phyloP scores from a whole-genome alignment of 1,140 invertebrate species.

The Acromyrmex echinatior region DNA sequence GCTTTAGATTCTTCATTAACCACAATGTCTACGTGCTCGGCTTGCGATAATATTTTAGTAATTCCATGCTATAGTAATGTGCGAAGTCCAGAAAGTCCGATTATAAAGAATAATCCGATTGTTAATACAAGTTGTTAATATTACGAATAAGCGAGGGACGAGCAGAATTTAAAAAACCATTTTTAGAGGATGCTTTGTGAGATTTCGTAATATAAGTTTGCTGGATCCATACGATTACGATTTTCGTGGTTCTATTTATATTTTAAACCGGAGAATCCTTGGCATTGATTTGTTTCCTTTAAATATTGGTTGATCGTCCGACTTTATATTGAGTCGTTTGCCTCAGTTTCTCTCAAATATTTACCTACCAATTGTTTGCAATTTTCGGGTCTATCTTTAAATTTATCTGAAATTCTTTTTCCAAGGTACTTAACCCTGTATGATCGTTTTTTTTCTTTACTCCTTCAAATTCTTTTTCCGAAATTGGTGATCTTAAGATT shows the following conservation, averaged over 20 bases:
- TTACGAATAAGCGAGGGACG: too few relatives aligned
- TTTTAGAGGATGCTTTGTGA: neutral
- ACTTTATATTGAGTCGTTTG: slow-evolving; percentile 1
- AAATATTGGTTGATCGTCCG: slow-evolving; percentile 25
- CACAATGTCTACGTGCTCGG: slow-evolving; percentile 7
- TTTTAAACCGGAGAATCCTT: neutral
- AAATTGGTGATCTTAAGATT: neutral
- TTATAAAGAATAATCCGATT: neutral
- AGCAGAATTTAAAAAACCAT: neutral
- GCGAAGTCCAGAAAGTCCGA: neutral
- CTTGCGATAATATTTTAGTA: slow-evolving; percentile 23
- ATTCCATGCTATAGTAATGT: slow-evolving; percentile 22
- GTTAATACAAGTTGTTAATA: slow-evolving; percentile 18
- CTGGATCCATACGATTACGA: neutral
- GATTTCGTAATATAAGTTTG: neutral
- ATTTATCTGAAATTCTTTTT: neutral
- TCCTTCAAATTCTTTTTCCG: neutral
- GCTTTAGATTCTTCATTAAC: slow-evolving; percentile 12
- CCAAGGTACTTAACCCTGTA: neutral
- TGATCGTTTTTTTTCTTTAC: neutral
- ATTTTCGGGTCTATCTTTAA: slow-evolving; percentile 17
- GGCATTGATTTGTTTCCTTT: slow-evolving; percentile 11
- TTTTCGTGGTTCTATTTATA: neutral
- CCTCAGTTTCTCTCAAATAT: slow-evolving; percentile 45
- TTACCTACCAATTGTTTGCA: slow-evolving; percentile 17